Evolutionary conservation across 2,888 invertebrate species (phyloP).

Genomic region (Ophion ventricosus): DNA sequence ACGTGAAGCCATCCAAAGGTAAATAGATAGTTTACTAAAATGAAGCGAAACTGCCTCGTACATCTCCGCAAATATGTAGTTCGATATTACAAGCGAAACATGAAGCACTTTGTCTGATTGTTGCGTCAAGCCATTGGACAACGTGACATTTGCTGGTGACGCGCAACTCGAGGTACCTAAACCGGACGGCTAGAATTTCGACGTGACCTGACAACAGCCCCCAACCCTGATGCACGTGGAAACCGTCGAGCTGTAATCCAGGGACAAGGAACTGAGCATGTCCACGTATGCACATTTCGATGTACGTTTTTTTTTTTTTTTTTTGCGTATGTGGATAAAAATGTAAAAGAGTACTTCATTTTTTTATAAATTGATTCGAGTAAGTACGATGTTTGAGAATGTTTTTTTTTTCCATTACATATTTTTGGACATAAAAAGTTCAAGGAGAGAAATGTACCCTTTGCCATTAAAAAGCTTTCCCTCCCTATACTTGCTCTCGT

Average conservation of each 20-base stretch:
- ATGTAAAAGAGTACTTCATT: neutral
- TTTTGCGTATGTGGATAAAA: neutral
- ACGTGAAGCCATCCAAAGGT: no score
- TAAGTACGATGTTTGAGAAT: neutral
- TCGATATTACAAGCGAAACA: conserved; percentile 69
- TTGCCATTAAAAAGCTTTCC: neutral
- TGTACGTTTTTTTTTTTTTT: neutral
- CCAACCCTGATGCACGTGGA: conserved; percentile 45
- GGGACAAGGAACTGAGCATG: conserved; percentile 27
- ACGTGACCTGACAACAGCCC: conserved; percentile 40
- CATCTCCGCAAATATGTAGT: conserved; percentile 7
- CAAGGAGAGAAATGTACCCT: conserved; percentile 17
- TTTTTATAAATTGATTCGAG: no score
- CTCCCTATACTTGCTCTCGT: neutral
- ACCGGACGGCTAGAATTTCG: conserved; percentile 59
- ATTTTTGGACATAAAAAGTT: neutral
- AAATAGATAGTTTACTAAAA: no score
- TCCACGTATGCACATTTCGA: conserved; percentile 17
- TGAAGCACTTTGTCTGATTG: conserved; percentile 71
- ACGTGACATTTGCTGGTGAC: conserved; percentile 26
- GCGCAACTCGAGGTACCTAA: conserved; percentile 50
- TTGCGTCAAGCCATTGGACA: conserved; percentile 67
- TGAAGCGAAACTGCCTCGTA: no score
- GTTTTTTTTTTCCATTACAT: conserved; percentile 11
- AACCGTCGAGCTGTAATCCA: conserved; percentile 57